Percentiles rank a stretch among this genome's conserved stretches.
These are phyloP conservation scores for Drosophila mayaguana DNA, from an alignment of 2,888 invertebrate genomes.

Conservation along the genomic window DNA sequence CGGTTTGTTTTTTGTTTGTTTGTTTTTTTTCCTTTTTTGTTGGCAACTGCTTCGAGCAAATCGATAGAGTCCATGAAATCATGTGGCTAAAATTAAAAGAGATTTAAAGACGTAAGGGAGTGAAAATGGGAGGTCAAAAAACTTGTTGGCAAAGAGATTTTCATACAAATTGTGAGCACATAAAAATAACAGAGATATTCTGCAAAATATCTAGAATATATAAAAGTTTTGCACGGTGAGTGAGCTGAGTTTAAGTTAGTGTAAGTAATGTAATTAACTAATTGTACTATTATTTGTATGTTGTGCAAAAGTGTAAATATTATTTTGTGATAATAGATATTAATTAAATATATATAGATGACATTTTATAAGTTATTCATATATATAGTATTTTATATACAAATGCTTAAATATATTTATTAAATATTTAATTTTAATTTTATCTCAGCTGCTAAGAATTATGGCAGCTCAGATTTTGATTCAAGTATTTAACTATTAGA, in stretches of 20 bases:
- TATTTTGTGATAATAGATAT: no score
- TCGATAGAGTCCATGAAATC: slow-evolving; percentile 63
- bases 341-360: no score
- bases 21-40: slow-evolving; percentile 17
- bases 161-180: neutral
- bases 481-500: no score
- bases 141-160: neutral
- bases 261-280: neutral
- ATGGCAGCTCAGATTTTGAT: no score
- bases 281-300: neutral
- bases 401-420: no score
- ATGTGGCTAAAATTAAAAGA: slow-evolving; percentile 46
- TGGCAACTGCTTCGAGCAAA: slow-evolving; percentile 64
- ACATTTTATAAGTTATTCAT: no score
- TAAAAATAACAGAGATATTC: neutral
- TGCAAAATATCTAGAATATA: neutral
- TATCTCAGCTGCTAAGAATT: no score
- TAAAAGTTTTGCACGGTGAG: neutral
- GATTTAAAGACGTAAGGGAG: slow-evolving; percentile 46
- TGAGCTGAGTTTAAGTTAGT: neutral
- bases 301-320: no score
- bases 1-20: neutral
- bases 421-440: no score
- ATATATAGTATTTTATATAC: no score
- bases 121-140: neutral